Evolutionary conservation across 1,140 invertebrate species (phyloP), one percentile per base, ranked within the genome.

Genomic region (Drosophila sp.): DNA sequence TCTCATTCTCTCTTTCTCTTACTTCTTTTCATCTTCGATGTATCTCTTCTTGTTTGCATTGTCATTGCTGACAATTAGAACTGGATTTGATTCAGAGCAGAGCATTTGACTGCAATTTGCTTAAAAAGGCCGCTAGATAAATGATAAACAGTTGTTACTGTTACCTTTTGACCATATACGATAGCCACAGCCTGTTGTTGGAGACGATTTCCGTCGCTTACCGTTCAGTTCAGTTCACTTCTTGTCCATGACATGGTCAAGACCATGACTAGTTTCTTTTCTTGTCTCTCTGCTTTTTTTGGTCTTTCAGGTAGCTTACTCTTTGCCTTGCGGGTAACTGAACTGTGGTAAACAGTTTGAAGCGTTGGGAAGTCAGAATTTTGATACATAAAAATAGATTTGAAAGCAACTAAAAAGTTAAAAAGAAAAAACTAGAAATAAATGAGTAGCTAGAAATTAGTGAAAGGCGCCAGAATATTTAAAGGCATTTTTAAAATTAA

Each of bases 41-140:
- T 36, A n/a, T 51, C 7, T 8, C n/a, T 36, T 41, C 32, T 65
- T 66, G 58, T 87, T 74, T 89, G 83, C 75, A 89, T 87, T 89
- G 78, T 87, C 82, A 89, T 89, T 74, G 77, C 51, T 50, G 50
- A 87, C 81, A 84, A 84, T 87, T 84, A 87, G 74, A 75, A 65
- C 43, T 46, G 59, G 14, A 27, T 53, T 40, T 65, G 57, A 54
- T 63, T 73, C 51, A 43, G 50, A 36, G 9, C 38, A 62, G 57
- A 62, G 46, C 46, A 74, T 78, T 76, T 76, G 73, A 67, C 73
- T 78, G 51, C 73, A 63, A 70, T 73, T 75, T 76, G 56, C 46
- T 78, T 67, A 43, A 82, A 78, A 75, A 76, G 69, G 56, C 66
- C 50, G 59, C 32, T 51, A 40, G 59, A 69, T 78, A 70, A 64